Evolutionary conservation across 1,140 invertebrate species (phyloP).

Genomic region (Atta cephalotes): DNA sequence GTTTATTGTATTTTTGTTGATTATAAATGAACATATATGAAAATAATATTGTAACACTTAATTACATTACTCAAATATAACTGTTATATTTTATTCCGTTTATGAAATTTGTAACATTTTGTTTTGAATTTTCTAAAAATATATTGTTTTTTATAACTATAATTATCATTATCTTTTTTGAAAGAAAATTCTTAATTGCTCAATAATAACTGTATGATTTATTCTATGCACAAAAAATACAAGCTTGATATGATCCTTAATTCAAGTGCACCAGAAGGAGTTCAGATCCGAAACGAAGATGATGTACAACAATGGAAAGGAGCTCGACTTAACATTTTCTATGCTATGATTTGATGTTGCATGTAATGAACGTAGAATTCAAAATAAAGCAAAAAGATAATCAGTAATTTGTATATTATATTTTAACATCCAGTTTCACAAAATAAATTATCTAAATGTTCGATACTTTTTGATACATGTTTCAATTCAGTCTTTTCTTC

Average conservation of each 20-base stretch:
- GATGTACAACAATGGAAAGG: slow-evolving; percentile 82
- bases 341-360: slow-evolving; percentile 85
- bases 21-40: background rate
- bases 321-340: slow-evolving; percentile 85
- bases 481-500: slow-evolving; percentile 62
- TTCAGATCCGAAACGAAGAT: slow-evolving; percentile 87
- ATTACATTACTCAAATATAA: slow-evolving; percentile 1
- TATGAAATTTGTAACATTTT: slow-evolving; percentile 8
- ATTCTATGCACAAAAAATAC: slow-evolving; percentile 21
- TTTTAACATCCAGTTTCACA: slow-evolving; percentile 82
- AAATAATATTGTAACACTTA: slow-evolving; percentile 30
- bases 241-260: slow-evolving; percentile 82
- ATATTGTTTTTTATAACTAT: background rate
- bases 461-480: slow-evolving; percentile 55
- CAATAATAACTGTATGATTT: slow-evolving; percentile 51
- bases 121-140: background rate
- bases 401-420: slow-evolving; percentile 83
- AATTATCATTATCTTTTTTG: slow-evolving; percentile 7
- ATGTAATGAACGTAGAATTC: slow-evolving; percentile 85
- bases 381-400: slow-evolving; percentile 83
- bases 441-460: slow-evolving; percentile 78
- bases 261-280: slow-evolving; percentile 86
- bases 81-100: background rate
- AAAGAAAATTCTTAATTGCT: slow-evolving; percentile 58
- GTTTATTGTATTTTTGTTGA: slow-evolving; percentile 4